Conservation (phyloP, 1,140 invertebrate species). For the Cylas formicarius region DNA sequence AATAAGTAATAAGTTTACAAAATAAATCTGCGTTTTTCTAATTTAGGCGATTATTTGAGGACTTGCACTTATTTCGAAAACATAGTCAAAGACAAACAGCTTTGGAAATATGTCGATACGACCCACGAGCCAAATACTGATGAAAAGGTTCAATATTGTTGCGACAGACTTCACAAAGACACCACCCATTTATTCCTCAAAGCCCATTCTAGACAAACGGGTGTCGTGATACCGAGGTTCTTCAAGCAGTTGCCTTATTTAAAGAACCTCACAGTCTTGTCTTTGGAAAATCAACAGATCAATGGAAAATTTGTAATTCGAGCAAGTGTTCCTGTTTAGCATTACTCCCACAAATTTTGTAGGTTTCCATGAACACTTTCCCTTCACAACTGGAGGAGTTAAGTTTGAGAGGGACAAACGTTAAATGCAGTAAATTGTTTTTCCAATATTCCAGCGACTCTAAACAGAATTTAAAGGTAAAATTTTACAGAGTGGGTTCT, state of each 20-base stretch:
- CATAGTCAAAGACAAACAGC: conserved; percentile 21
- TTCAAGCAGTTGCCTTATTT: conserved; percentile 8
- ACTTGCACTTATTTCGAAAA: conserved; percentile 26
- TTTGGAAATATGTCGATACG: conserved; percentile 30
- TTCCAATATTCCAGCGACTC: conserved; percentile 21
- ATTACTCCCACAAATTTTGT: conserved; percentile 1
- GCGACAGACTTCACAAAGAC: conserved; percentile 20
- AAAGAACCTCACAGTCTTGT: conserved; percentile 26
- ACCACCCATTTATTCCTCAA: conserved; percentile 25
- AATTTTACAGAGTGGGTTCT: not conserved
- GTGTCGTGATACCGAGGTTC: conserved; percentile 13
- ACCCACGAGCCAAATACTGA: conserved; percentile 21
- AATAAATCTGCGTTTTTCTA: not conserved
- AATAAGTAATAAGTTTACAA: conserved; percentile 23
- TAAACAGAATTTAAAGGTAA: conserved; percentile 32
- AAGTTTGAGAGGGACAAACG: conserved; percentile 27
- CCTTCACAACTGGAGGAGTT: conserved; percentile 28
- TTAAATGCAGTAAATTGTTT: conserved; percentile 24
- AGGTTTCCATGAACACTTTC: conserved; percentile 21
- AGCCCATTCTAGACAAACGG: conserved; percentile 15
- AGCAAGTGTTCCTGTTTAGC: not conserved
- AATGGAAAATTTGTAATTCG: conserved; percentile 19
- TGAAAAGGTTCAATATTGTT: conserved; percentile 26
- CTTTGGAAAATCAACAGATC: conserved; percentile 30
- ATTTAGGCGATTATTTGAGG: conserved; percentile 13